Percentiles rank a stretch among this genome's conserved stretches.
phyloP scores from a whole-genome alignment of 1,140 invertebrate genomes.

The Aethina tumida region DNA sequence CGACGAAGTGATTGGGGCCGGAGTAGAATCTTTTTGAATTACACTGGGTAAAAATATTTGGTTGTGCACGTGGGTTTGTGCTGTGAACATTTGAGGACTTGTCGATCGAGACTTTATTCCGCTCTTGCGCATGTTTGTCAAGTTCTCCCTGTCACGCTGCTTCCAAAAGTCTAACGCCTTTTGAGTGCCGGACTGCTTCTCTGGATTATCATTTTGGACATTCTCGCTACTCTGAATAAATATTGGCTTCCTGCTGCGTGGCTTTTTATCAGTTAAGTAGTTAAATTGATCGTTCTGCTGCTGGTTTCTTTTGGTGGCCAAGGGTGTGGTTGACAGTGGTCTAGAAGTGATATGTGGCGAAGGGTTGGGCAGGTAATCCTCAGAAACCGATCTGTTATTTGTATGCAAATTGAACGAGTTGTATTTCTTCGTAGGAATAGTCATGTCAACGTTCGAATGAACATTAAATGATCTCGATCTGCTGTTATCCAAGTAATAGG shows the following conservation, averaged over 20 bases:
- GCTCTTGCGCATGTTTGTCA: constrained; percentile 18
- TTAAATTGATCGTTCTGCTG: constrained; percentile 39
- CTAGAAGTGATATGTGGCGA: constrained; percentile 32
- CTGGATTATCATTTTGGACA: constrained; percentile 8
- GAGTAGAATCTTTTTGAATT: constrained; percentile 12
- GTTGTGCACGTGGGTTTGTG: constrained; percentile 28
- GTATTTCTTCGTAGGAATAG: constrained; percentile 14
- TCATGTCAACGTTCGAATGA: constrained; percentile 1
- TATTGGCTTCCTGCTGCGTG: constrained; percentile 54
- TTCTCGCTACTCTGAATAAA: constrained; percentile 25
- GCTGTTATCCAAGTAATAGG: constrained; percentile 40
- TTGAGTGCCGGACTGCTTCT: constrained; percentile 14
- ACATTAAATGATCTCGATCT: constrained; percentile 21
- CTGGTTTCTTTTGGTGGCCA: constrained; percentile 29
- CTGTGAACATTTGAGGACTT: constrained; percentile 32
- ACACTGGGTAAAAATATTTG: constrained; percentile 29
- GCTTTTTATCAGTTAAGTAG: constrained; percentile 55
- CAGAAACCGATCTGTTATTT: constrained; percentile 40
- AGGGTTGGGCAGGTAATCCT: constrained; percentile 40
- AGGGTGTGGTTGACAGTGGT: constrained; percentile 47
- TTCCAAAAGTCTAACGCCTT: constrained; percentile 52
- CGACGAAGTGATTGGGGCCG: constrained; percentile 5
- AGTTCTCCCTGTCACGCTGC: constrained; percentile 46
- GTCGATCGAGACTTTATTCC: constrained; percentile 9
- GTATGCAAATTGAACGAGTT: constrained; percentile 23